Percentiles rank a stretch among this genome's conserved stretches.
These are phyloP conservation scores for Himalopsyche anomala DNA, from an alignment of 2,888 invertebrate species.

Conservation along the genomic window DNA sequence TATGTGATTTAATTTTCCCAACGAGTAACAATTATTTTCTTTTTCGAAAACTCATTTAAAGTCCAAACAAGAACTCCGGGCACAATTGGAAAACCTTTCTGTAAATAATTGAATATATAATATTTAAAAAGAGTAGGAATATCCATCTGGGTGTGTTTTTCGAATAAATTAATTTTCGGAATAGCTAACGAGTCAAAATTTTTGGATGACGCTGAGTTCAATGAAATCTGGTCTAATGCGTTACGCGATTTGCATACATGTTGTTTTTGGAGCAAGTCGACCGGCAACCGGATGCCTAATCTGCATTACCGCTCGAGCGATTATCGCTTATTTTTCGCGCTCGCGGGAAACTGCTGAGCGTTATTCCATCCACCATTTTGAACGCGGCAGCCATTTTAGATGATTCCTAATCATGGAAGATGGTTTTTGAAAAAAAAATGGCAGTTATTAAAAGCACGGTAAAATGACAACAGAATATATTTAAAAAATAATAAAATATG, in stretches of 20 bases:
- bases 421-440: too few species aligned
- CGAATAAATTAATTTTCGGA: neutral
- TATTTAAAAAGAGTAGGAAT: too few species aligned
- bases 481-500: too few species aligned
- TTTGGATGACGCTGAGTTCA: neutral
- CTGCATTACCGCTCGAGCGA: conserved; percentile 41
- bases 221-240: conserved; percentile 32
- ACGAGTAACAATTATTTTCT: too few species aligned
- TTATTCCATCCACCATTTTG: conserved; percentile 25
- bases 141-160: too few species aligned
- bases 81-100: too few species aligned
- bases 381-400: conserved; percentile 35
- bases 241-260: conserved; percentile 40
- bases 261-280: conserved; percentile 47
- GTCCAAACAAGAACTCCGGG: too few species aligned
- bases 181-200: neutral
- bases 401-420: conserved; percentile 2
- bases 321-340: conserved; percentile 37
- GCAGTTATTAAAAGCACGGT: too few species aligned
- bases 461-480: too few species aligned
- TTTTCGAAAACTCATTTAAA: too few species aligned
- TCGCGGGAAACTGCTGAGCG: conserved; percentile 16
- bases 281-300: conserved; percentile 38
- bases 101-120: too few species aligned
- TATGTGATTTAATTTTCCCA: too few species aligned